These are phyloP conservation scores for Drosophila atripex DNA, from an alignment of 2,888 invertebrate species.

Conservation along the genomic window DNA sequence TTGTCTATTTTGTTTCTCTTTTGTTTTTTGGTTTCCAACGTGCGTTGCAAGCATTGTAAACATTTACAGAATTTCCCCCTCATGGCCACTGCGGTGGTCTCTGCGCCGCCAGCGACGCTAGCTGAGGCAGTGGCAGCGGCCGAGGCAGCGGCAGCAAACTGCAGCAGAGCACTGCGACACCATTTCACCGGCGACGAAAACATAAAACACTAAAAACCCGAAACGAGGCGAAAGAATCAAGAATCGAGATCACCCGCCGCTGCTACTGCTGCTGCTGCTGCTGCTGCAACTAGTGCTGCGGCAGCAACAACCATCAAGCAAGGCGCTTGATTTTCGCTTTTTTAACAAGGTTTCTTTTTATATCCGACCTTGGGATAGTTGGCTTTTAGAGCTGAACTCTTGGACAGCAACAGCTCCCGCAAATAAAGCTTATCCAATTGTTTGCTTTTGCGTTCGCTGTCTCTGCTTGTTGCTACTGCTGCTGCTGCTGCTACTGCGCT, in stretches of 20 bases:
- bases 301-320: slow-evolving; percentile 19
- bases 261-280: too few species aligned
- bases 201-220: background rate
- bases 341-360: slow-evolving; percentile 13
- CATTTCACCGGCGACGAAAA: slow-evolving; percentile 47
- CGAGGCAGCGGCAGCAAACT: slow-evolving; percentile 14
- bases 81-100: slow-evolving; percentile 73
- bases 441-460: slow-evolving; percentile 63
- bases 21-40: slow-evolving; percentile 40
- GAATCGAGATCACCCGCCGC: slow-evolving; percentile 44
- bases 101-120: slow-evolving; percentile 37
- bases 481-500: slow-evolving; percentile 5
- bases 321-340: slow-evolving; percentile 2
- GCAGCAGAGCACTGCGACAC: slow-evolving; percentile 32
- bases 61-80: slow-evolving; percentile 62
- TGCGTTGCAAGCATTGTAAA: slow-evolving; percentile 51
- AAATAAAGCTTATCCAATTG: slow-evolving; percentile 63
- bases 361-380: slow-evolving; percentile 30
- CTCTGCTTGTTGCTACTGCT: slow-evolving; percentile 42
- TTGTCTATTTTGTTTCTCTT: background rate
- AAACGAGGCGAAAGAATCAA: slow-evolving; percentile 18
- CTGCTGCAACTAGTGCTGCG: slow-evolving; percentile 1
- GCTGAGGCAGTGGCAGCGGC: slow-evolving; percentile 22
- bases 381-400: slow-evolving; percentile 21
- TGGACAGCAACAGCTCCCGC: slow-evolving; percentile 13